Evolutionary conservation across 2,113 vertebrate genomes (phyloP).

Genomic region (Nestor notabilis): DNA sequence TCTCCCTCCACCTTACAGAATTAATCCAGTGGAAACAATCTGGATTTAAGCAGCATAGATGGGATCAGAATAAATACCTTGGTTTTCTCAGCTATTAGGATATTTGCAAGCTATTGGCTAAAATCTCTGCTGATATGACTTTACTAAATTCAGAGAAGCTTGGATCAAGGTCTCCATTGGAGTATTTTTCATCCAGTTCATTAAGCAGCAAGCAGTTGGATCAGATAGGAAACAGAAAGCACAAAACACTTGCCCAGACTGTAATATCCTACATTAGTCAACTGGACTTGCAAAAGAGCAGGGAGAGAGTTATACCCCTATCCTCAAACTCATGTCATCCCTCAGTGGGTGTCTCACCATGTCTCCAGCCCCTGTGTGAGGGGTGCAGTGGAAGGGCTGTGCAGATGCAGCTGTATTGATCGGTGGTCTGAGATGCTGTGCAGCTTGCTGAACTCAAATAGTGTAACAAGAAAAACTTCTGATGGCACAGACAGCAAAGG

Average conservation of each 20-base stretch:
- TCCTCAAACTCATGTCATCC: neutral
- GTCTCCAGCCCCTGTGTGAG: neutral
- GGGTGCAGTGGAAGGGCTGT: neutral
- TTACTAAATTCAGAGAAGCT: neutral
- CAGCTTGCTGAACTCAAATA: neutral
- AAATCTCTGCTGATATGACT: neutral
- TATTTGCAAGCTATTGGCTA: neutral
- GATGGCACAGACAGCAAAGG: neutral
- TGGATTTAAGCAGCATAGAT: neutral
- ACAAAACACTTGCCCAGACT: neutral
- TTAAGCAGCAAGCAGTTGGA: conserved; percentile 1
- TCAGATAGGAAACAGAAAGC: neutral
- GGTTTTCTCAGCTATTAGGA: neutral
- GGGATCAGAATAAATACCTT: neutral
- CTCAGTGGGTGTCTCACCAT: neutral
- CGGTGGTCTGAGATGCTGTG: neutral
- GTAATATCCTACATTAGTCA: conserved; percentile 20
- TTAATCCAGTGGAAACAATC: neutral
- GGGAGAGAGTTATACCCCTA: neutral
- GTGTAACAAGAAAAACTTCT: neutral
- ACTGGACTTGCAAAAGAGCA: neutral
- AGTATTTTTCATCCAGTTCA: conserved; percentile 26
- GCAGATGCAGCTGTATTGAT: neutral
- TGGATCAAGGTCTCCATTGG: neutral
- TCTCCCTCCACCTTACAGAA: neutral